Evolutionary conservation across 1,140 invertebrate species (phyloP).

Genomic region (Uloborus diversus): DNA sequence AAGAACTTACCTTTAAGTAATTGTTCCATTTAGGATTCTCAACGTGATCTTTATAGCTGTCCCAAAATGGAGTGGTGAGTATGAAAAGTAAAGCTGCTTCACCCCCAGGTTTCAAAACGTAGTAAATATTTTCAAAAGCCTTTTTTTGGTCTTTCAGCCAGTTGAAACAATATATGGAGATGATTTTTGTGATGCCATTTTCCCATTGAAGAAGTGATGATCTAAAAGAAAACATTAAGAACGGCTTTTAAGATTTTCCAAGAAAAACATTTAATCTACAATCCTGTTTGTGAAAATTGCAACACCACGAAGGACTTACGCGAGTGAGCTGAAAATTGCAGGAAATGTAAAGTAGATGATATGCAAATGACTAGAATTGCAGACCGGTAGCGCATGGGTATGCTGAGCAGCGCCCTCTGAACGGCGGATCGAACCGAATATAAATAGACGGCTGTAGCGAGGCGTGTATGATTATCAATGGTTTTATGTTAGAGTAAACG

Average conservation of each 20-base stretch:
- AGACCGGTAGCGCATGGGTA: no score
- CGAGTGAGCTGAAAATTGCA: no score
- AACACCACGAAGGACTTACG: no score
- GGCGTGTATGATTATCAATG: no score
- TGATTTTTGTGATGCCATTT: not conserved
- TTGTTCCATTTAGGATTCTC: not conserved
- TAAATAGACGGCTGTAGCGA: no score
- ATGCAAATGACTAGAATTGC: no score
- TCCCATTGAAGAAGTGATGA: not conserved
- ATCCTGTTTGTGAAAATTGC: no score
- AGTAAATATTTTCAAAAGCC: not conserved
- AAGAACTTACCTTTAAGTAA: slow-evolving; percentile 7
- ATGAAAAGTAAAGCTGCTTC: slow-evolving; percentile 5
- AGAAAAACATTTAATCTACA: not conserved
- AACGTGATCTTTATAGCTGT: not conserved
- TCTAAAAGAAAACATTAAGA: not conserved
- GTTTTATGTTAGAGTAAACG: no score
- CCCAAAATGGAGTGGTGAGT: not conserved
- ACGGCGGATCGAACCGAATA: no score
- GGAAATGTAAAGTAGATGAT: no score
- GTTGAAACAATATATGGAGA: slow-evolving; percentile 13
- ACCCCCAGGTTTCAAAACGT: not conserved
- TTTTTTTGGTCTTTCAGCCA: slow-evolving; percentile 14
- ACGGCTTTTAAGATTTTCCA: not conserved
- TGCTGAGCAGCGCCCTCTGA: no score